Percentiles rank a stretch among this genome's conserved stretches.
Evolutionary conservation across 2,797 vertebrate genomes (phyloP).

Genomic region (Ammospiza maritima): DNA sequence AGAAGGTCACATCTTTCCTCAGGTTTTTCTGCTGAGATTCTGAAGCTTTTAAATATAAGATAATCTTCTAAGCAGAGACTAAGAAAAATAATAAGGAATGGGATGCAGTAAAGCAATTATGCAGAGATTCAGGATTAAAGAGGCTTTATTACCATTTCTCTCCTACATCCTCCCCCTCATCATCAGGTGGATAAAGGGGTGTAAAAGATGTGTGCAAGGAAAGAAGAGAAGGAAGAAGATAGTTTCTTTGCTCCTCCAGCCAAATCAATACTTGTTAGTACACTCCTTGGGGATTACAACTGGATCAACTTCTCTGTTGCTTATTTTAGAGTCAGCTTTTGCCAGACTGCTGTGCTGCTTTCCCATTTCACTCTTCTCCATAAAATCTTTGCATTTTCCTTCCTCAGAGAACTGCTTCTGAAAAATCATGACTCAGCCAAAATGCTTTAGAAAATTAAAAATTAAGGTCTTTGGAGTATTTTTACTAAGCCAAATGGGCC

Average conservation of each 20-base stretch:
- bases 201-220: background rate
- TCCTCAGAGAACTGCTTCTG: background rate
- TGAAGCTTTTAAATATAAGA: background rate
- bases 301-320: background rate
- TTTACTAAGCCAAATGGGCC: background rate
- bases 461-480: background rate
- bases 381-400: background rate
- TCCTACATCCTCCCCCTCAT: background rate
- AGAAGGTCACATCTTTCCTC: background rate
- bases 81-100: background rate
- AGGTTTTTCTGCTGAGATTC: background rate
- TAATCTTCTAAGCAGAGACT: background rate
- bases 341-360: background rate
- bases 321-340: conserved; percentile 23
- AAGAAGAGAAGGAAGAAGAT: background rate
- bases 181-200: background rate
- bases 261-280: background rate
- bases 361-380: background rate
- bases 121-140: background rate
- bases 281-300: conserved; percentile 5
- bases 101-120: background rate
- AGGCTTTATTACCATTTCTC: background rate
- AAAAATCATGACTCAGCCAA: conserved; percentile 10
- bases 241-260: background rate
- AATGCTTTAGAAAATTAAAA: conserved; percentile 1